These are phyloP conservation scores for Lasioglossum leucozonium DNA, from an alignment of 2,888 invertebrate species.

Conservation along the genomic window DNA sequence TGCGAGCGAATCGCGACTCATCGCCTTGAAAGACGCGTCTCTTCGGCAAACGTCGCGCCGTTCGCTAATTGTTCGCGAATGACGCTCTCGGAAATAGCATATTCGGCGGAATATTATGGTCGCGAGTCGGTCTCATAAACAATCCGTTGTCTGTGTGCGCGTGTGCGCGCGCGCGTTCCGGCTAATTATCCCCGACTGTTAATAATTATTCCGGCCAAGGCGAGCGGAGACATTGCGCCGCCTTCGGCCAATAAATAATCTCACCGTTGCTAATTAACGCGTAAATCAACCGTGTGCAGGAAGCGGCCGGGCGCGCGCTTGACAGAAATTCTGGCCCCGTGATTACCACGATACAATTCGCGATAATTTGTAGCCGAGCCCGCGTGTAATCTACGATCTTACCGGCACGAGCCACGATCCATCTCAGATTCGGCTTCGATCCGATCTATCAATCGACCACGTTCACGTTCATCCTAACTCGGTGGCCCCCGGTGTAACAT, in stretches of 20 bases:
- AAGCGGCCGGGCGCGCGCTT: conserved; percentile 12
- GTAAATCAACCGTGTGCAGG: conserved; percentile 51
- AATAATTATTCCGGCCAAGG: conserved; percentile 52
- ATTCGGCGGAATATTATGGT: conserved; percentile 72
- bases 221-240: conserved; percentile 42
- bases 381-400: not conserved
- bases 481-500: not conserved
- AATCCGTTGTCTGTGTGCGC: not conserved
- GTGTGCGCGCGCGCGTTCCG: conserved; percentile 12
- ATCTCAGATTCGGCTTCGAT: not conserved
- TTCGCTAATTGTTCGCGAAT: conserved; percentile 71
- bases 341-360: conserved; percentile 44
- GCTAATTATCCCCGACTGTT: conserved; percentile 50
- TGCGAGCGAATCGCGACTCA: not conserved
- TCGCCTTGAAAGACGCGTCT: conserved; percentile 12
- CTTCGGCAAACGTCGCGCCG: conserved; percentile 30
- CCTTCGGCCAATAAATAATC: conserved; percentile 53
- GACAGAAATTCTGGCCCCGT: conserved; percentile 46
- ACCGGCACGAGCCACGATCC: not conserved
- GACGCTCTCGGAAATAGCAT: conserved; percentile 72
- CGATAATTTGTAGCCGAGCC: conserved; percentile 27
- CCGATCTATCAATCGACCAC: not conserved
- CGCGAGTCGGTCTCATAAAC: conserved; percentile 50
- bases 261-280: conserved; percentile 51
- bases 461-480: not conserved